A percentile compares a stretch with the other conserved stretches of the same genome.
Evolutionary conservation across 2,113 vertebrate species (phyloP).

Genomic region (Probosciger aterrimus): DNA sequence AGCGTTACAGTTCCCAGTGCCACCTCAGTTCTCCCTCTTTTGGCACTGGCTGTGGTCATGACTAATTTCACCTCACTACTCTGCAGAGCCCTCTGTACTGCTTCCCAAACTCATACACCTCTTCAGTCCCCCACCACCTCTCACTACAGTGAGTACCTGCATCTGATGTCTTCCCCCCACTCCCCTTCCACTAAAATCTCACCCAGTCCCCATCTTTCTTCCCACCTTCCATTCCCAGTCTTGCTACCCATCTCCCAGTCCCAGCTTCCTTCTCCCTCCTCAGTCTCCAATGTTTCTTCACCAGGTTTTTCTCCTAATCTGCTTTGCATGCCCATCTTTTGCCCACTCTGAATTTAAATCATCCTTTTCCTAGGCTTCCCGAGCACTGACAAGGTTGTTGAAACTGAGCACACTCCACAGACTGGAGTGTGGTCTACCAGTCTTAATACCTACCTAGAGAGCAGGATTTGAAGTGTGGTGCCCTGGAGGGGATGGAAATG

Average conservation of each 20-base stretch:
- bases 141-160: not conserved
- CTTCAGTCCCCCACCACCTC: not conserved
- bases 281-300: fast-evolving
- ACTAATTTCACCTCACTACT: not conserved
- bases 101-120: not conserved
- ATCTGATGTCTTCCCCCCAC: not conserved
- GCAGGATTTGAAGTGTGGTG: not conserved
- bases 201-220: not conserved
- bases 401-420: not conserved
- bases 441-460: not conserved
- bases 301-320: not conserved
- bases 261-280: not conserved
- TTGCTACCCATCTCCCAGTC: not conserved
- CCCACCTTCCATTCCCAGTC: not conserved
- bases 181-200: not conserved
- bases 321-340: not conserved
- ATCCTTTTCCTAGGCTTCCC: not conserved
- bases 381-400: not conserved
- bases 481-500: not conserved
- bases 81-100: not conserved
- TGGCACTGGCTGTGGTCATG: not conserved
- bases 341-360: not conserved
- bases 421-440: not conserved
- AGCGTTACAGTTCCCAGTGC: not conserved
- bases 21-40: not conserved